Evolutionary conservation across 2,888 invertebrate genomes (phyloP).

Genomic region (Dynastes hyllus): DNA sequence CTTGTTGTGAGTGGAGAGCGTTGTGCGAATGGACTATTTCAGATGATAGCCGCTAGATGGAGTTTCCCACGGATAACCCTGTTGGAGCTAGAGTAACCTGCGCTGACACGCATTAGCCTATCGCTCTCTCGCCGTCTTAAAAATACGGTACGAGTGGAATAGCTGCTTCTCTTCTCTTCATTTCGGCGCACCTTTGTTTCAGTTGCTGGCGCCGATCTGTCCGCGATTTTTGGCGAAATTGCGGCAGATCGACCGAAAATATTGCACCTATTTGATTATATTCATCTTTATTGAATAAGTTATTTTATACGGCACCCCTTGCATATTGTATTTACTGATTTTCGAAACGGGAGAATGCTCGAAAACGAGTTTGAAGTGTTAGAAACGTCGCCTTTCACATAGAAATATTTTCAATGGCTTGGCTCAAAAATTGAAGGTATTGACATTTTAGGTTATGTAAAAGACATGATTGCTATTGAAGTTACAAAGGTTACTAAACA

Average conservation of each 20-base stretch:
- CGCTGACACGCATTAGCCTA: background rate
- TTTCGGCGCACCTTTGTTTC: conserved; percentile 82
- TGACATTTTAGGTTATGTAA: no score
- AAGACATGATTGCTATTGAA: no score
- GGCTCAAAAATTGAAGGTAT: no score
- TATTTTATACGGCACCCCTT: conserved; percentile 79
- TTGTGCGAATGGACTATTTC: background rate
- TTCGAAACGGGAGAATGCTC: conserved; percentile 5
- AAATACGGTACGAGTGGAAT: conserved; percentile 58
- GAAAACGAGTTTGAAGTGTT: background rate
- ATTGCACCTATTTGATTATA: conserved; percentile 69
- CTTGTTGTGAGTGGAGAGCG: background rate
- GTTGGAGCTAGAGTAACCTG: background rate
- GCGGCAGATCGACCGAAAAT: conserved; percentile 62
- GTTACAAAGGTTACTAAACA: no score
- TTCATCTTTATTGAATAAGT: conserved; percentile 72
- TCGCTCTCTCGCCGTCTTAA: background rate
- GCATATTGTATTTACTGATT: conserved; percentile 63
- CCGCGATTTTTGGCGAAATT: conserved; percentile 44
- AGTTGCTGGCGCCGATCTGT: conserved; percentile 74
- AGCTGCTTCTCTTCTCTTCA: conserved; percentile 77
- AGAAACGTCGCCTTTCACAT: no score
- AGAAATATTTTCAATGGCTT: no score
- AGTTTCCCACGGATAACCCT: background rate
- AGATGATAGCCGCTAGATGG: conserved; percentile 2